These are phyloP conservation scores for Sminthurinus aureus DNA, from an alignment of 2,888 invertebrate species.

Conservation along the genomic window DNA sequence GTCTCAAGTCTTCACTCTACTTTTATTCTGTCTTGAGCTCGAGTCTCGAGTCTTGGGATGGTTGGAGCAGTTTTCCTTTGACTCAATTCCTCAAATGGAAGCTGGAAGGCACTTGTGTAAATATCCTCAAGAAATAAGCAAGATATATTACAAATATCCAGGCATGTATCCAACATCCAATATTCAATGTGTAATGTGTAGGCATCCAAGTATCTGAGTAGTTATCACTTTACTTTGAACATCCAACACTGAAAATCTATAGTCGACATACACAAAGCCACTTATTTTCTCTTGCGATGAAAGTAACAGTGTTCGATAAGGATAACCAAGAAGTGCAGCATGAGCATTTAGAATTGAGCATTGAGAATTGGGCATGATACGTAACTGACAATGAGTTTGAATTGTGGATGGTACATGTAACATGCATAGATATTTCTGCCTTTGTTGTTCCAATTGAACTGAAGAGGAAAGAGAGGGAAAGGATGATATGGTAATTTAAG, in stretches of 20 bases:
- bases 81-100: conserved; percentile 9
- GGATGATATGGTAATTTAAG: conserved; percentile 1
- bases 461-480: background rate
- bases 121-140: conserved; percentile 22
- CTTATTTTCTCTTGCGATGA: background rate
- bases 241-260: background rate
- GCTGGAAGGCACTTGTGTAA: conserved; percentile 18
- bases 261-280: too few relatives aligned
- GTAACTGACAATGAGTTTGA: too few relatives aligned
- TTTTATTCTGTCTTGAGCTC: background rate
- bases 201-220: background rate
- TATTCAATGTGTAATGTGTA: background rate
- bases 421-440: background rate
- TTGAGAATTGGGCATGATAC: too few relatives aligned
- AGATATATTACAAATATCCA: conserved; percentile 3
- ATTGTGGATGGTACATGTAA: background rate
- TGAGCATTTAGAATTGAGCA: too few relatives aligned
- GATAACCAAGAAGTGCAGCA: too few relatives aligned
- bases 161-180: too few relatives aligned
- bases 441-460: background rate
- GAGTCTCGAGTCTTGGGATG: background rate
- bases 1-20: background rate
- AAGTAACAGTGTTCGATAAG: too few relatives aligned
- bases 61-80: background rate
- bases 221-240: background rate